Evolutionary conservation across 1,140 invertebrate species (phyloP).

Genomic region (Tetranychus cinnabarinus): DNA sequence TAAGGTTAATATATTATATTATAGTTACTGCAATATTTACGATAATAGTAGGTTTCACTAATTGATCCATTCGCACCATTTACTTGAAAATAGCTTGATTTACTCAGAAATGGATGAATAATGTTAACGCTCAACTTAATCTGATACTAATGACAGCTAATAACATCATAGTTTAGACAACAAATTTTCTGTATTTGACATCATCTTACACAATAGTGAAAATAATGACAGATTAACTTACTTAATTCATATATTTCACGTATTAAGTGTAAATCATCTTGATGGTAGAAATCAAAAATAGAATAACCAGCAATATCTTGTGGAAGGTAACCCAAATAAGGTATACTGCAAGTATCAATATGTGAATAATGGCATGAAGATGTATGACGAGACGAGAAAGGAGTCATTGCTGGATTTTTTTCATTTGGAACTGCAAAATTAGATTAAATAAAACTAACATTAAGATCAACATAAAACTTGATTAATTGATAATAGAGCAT

Average conservation of each 20-base stretch:
- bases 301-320: conserved; percentile 60
- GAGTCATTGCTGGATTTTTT: conserved; percentile 16
- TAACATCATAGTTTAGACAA: too few species aligned
- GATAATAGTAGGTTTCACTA: too few species aligned
- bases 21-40: too few species aligned
- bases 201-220: neutral
- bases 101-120: too few species aligned
- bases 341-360: conserved; percentile 48
- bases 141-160: too few species aligned
- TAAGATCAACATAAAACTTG: conserved; percentile 4
- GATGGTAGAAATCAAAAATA: conserved; percentile 64
- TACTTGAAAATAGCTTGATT: too few species aligned
- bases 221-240: conserved; percentile 20
- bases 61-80: too few species aligned
- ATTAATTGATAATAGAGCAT: neutral
- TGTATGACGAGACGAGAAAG: conserved; percentile 51
- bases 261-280: conserved; percentile 49
- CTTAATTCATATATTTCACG: conserved; percentile 60
- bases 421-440: conserved; percentile 7
- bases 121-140: too few species aligned
- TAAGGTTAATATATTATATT: too few species aligned
- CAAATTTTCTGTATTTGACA: too few species aligned
- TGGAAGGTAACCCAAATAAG: conserved; percentile 59
- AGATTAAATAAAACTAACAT: neutral
- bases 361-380: conserved; percentile 44